phyloP scores from a whole-genome alignment of 2,797 vertebrate genomes.

The Babyrousa celebensis region DNA sequence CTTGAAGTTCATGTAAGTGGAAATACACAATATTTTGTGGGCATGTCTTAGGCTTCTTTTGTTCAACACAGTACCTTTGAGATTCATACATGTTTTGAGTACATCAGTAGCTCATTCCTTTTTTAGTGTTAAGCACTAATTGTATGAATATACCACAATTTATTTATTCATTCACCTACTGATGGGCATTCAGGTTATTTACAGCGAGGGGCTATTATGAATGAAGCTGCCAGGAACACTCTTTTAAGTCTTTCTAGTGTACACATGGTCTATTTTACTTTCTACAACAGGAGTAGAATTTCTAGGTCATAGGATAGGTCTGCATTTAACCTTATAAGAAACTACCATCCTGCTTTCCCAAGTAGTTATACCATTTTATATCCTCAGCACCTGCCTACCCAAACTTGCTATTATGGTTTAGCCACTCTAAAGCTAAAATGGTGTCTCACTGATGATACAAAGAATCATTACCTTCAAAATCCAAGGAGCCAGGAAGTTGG shows the following conservation, averaged over 20 bases:
- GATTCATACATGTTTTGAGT: not conserved
- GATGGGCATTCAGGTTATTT: constrained; percentile 17
- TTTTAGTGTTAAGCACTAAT: constrained; percentile 53
- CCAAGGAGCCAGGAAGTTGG: constrained; percentile 19
- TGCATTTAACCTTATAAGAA: constrained; percentile 35
- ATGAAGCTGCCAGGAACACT: constrained; percentile 31
- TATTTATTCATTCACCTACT: constrained; percentile 47
- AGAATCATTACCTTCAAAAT: constrained; percentile 56
- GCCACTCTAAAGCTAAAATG: constrained; percentile 19
- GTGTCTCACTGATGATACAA: not conserved
- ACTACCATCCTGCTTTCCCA: not conserved
- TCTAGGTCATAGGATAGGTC: not conserved
- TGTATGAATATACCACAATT: constrained; percentile 19
- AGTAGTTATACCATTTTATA: constrained; percentile 3
- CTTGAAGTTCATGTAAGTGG: constrained; percentile 13
- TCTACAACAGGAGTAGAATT: constrained; percentile 29
- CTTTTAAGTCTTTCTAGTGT: constrained; percentile 33
- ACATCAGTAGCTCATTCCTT: not conserved
- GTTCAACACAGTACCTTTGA: not conserved
- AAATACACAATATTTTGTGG: constrained; percentile 3
- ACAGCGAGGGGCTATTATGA: constrained; percentile 29
- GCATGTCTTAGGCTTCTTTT: not conserved
- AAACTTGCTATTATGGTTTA: constrained; percentile 26
- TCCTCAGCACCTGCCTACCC: not conserved
- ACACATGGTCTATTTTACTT: constrained; percentile 13